phyloP scores from a whole-genome alignment of 2,797 vertebrate genomes.

The Tolypeutes matacus region DNA sequence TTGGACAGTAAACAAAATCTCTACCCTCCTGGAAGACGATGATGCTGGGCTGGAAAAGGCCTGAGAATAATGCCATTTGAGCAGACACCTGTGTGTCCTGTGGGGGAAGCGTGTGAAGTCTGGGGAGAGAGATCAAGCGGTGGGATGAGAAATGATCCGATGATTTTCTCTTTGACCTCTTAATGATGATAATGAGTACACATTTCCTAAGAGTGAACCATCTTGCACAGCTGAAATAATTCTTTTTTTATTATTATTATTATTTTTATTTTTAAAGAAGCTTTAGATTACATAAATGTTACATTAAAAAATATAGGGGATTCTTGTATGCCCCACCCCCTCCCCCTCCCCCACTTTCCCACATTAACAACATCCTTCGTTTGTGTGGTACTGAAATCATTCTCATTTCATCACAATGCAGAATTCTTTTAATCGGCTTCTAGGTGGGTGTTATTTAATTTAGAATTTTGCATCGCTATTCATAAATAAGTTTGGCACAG shows the following conservation, averaged over 20 bases:
- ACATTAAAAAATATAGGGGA: too few relatives aligned
- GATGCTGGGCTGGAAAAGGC: not conserved
- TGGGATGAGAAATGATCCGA: not conserved
- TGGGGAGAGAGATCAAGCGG: not conserved
- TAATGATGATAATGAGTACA: not conserved
- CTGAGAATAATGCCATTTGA: not conserved
- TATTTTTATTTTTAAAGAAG: too few relatives aligned
- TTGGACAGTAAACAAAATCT: not conserved
- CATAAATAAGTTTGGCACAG: not conserved
- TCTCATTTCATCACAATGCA: not conserved
- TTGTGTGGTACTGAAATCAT: not conserved
- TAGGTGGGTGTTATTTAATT: slow-evolving; percentile 1
- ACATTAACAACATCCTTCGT: too few relatives aligned
- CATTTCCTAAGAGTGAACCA: not conserved
- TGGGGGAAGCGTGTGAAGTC: not conserved
- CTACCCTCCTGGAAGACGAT: not conserved
- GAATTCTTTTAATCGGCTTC: not conserved
- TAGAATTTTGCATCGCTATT: not conserved
- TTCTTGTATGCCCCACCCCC: too few relatives aligned
- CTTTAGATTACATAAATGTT: too few relatives aligned
- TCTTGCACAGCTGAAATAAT: not conserved
- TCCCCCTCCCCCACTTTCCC: too few relatives aligned
- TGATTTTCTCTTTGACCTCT: slow-evolving; percentile 10
- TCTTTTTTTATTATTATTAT: too few relatives aligned
- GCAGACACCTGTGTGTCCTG: not conserved